Evolutionary conservation across 2,888 invertebrate species (phyloP), one percentile per base, ranked within the genome.

Genomic region (Drosophila lutescens): DNA sequence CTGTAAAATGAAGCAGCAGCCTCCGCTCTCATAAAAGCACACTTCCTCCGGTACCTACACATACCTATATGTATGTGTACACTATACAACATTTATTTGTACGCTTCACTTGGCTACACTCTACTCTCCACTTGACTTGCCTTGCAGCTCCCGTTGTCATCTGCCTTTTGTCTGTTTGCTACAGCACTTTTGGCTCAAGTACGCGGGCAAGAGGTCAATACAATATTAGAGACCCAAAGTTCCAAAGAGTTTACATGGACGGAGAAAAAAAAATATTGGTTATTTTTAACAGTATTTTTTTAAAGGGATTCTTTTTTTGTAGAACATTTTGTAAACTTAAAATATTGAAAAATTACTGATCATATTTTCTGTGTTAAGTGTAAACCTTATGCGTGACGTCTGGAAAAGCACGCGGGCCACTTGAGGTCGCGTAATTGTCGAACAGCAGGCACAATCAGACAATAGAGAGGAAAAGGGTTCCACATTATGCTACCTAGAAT

Each of bases 371-470:
- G 13, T 3, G 55, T 57, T 50, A 36, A 44, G 13, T 3, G 55
- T 57, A 54, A 36, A 44, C 40, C 23, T 23, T 60, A 50, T 63
- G 46, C 26, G 51, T 40, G 36, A 70, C 46, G 32, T 56, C 44
- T 55, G 59, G 53, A 20, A 50, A 49, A 55, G 74, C 76, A 65
- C 67, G 60, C 57, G 53, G 67, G 60, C 71, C 78, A 66, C 77
- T 80, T 70, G 76, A 83, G 43, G 41, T 43, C 68, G 43, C 65
- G 59, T 74, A 74, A 78, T 78, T 78, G 66, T 49, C 36, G 38
- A 43, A 17, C 40, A 15, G 40, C 15, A 41, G 40, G 40, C 17
- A 20, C 17, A 17, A 30, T 38, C 30, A 6, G 9, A 17, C 34
- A 36, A 41, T 30, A n/a, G 32, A 10, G 32, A 7, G 2, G 0